These are phyloP conservation scores for Chrysaora quinquecirrha DNA, from an alignment of 30 jellyfish, hydroid and myxozoan species.

Conservation along the genomic window DNA sequence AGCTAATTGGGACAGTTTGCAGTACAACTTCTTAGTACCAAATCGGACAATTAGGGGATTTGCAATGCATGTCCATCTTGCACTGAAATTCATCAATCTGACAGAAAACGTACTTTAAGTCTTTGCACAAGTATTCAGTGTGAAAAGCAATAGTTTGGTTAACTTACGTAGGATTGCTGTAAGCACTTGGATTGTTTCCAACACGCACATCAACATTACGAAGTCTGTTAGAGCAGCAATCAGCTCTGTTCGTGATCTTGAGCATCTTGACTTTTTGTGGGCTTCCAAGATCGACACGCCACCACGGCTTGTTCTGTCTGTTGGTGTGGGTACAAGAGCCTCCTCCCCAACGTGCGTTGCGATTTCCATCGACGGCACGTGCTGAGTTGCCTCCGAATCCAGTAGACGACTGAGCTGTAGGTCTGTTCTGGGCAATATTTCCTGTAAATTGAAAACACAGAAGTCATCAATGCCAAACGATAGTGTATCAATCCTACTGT, in stretches of 20 bases:
- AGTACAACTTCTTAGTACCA: too few species aligned
- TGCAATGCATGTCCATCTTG: too few species aligned
- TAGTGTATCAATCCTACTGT: too few species aligned
- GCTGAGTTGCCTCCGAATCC: conserved; percentile 50
- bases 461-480: too few species aligned
- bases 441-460: conserved; percentile 26
- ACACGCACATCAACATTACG: conserved; percentile 45
- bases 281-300: conserved; percentile 63
- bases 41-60: too few species aligned
- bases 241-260: conserved; percentile 51
- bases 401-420: conserved; percentile 53
- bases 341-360: conserved; percentile 54
- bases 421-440: conserved; percentile 49
- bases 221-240: conserved; percentile 48
- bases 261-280: conserved; percentile 37
- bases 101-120: too few species aligned
- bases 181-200: conserved; percentile 31
- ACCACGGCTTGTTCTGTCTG: conserved; percentile 42
- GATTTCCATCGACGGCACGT: conserved; percentile 63
- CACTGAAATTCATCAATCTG: too few species aligned
- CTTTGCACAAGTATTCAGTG: too few species aligned
- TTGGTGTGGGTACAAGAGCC: conserved; percentile 64
- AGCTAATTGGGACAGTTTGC: too few species aligned
- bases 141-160: too few species aligned
- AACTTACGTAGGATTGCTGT: conserved; percentile 31